phyloP scores from a whole-genome alignment of 2,888 invertebrate species.

The Eristalis intricaria region DNA sequence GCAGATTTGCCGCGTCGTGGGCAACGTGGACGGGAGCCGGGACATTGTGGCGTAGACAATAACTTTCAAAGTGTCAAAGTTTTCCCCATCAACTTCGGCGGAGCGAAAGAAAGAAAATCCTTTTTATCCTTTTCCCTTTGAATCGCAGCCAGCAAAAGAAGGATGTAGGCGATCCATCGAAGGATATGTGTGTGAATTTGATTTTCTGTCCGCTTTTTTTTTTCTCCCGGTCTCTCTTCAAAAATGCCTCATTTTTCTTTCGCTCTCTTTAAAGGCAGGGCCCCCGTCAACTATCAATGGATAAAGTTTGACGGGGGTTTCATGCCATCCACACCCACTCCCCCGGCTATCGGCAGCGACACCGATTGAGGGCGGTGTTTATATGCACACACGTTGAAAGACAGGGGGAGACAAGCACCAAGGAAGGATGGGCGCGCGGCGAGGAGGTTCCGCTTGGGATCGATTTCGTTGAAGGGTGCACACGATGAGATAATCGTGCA shows the following conservation, averaged over 20 bases:
- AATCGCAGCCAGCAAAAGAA: slow-evolving; percentile 1
- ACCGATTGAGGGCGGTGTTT: background rate
- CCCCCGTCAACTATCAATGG: slow-evolving; percentile 43
- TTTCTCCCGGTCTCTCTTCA: slow-evolving; percentile 13
- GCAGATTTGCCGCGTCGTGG: background rate
- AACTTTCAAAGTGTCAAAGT: slow-evolving; percentile 69
- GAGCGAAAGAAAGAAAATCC: slow-evolving; percentile 18
- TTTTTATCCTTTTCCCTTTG: slow-evolving; percentile 27
- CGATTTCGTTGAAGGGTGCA: slow-evolving; percentile 36
- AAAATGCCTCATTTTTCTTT: slow-evolving; percentile 25
- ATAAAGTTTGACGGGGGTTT: slow-evolving; percentile 60
- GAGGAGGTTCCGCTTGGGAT: slow-evolving; percentile 10
- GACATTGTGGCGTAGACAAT: slow-evolving; percentile 64
- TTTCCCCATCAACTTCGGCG: slow-evolving; percentile 15
- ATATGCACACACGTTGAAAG: background rate
- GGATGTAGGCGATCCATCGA: slow-evolving; percentile 30
- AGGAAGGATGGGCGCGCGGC: background rate
- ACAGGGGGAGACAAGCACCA: no score
- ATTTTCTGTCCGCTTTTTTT: background rate
- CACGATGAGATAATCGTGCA: slow-evolving; percentile 44
- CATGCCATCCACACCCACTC: slow-evolving; percentile 42
- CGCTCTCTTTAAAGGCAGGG: background rate
- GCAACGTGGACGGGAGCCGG: background rate
- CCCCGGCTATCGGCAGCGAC: slow-evolving; percentile 24
- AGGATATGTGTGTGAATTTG: slow-evolving; percentile 22